These are phyloP conservation scores for Yponomeuta malinellus DNA, from an alignment of 2,888 invertebrate genomes.

Conservation along the genomic window DNA sequence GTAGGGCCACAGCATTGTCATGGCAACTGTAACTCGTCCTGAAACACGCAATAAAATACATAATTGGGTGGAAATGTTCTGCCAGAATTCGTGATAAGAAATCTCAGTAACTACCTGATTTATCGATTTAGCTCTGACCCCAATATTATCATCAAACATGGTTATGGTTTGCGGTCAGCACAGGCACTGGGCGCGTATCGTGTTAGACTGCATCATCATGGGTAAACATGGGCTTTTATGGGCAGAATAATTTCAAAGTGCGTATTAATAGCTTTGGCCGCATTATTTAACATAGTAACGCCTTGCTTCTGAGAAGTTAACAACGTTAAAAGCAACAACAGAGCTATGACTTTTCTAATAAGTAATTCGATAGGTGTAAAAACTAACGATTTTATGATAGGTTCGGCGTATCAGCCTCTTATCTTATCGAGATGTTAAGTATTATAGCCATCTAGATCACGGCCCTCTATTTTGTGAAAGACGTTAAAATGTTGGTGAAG, in stretches of 20 bases:
- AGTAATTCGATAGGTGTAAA: background rate
- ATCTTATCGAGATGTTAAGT: background rate
- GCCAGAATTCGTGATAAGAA: background rate
- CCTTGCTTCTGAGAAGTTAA: background rate
- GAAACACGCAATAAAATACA: too few relatives aligned
- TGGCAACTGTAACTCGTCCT: too few relatives aligned
- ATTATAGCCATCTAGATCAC: too few relatives aligned
- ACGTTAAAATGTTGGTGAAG: background rate
- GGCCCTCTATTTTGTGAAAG: background rate
- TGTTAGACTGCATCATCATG: background rate
- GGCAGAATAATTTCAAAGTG: slow-evolving; percentile 3
- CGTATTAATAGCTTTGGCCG: slow-evolving; percentile 5
- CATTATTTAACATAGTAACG: background rate
- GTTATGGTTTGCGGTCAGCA: slow-evolving; percentile 14
- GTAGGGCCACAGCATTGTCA: too few relatives aligned
- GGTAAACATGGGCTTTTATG: slow-evolving; percentile 6
- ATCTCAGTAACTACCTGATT: background rate
- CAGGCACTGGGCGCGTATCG: slow-evolving; percentile 12
- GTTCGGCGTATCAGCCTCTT: background rate
- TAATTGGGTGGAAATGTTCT: too few relatives aligned
- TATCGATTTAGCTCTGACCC: slow-evolving; percentile 21
- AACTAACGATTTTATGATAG: background rate
- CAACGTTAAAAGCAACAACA: background rate
- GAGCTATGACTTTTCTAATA: too few relatives aligned
- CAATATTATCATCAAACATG: slow-evolving; percentile 23